Evolutionary conservation across 1,140 invertebrate species (phyloP).

Genomic region (Amyelois transitella): DNA sequence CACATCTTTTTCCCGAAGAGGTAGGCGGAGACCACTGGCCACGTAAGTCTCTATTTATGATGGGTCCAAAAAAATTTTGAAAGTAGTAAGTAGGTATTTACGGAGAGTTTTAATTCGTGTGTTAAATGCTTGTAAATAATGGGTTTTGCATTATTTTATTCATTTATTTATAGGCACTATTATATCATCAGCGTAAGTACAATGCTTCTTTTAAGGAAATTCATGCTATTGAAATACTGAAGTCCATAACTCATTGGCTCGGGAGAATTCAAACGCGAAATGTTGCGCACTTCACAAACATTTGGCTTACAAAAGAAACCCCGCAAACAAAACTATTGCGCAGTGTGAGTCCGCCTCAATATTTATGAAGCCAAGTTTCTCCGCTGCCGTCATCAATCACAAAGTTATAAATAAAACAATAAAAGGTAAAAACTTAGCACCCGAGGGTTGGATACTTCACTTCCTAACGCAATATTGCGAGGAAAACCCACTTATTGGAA

Average conservation of each 20-base stretch:
- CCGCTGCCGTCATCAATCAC: conserved; percentile 69
- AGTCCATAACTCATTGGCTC: background rate
- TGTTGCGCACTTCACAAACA: background rate
- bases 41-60: too few relatives aligned
- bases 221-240: background rate
- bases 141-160: too few relatives aligned
- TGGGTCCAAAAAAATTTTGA: too few relatives aligned
- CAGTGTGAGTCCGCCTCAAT: conserved; percentile 58
- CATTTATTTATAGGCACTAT: too few relatives aligned
- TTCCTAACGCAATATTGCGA: conserved; percentile 53
- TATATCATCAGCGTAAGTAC: too few relatives aligned
- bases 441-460: conserved; percentile 49
- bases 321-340: conserved; percentile 42
- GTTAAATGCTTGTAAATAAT: too few relatives aligned
- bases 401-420: conserved; percentile 75
- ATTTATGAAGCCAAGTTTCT: conserved; percentile 68
- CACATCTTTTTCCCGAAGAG: too few relatives aligned
- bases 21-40: too few relatives aligned
- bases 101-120: too few relatives aligned
- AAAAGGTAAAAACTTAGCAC: conserved; percentile 66
- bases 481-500: conserved; percentile 69
- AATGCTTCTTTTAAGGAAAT: too few relatives aligned
- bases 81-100: too few relatives aligned
- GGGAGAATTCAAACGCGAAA: background rate
- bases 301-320: conserved; percentile 4